Evolutionary conservation across 2,113 vertebrate species (phyloP).

Genomic region (Takifugu bimaculatus): DNA sequence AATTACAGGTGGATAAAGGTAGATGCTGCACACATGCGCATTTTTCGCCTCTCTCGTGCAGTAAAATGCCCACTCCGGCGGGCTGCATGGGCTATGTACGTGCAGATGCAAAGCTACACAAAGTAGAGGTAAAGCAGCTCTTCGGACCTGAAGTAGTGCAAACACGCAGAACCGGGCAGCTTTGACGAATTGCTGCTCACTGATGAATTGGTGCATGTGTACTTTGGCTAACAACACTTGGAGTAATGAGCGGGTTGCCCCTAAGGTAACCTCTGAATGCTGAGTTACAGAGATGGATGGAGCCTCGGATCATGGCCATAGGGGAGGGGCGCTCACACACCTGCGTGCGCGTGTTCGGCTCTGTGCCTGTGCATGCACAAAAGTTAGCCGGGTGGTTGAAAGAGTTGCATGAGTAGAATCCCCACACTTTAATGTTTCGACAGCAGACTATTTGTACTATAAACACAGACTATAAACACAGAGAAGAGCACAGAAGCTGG

Average conservation of each 20-base stretch:
- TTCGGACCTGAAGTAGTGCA: constrained; percentile 57
- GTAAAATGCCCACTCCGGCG: background rate
- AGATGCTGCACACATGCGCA: constrained; percentile 5
- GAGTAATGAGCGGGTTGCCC: constrained; percentile 73
- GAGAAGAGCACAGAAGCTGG: constrained; percentile 24
- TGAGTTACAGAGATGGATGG: constrained; percentile 60
- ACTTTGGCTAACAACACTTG: constrained; percentile 66
- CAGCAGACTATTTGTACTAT: constrained; percentile 34
- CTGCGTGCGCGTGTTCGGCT: background rate
- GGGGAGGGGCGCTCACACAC: constrained; percentile 4
- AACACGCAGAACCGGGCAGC: constrained; percentile 65
- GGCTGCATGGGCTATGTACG: background rate
- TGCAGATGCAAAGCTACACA: background rate
- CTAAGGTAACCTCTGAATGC: constrained; percentile 56
- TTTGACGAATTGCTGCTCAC: constrained; percentile 63
- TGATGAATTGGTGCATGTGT: constrained; percentile 62
- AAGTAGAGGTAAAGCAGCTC: constrained; percentile 43
- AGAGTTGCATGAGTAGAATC: constrained; percentile 10
- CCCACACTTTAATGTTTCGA: constrained; percentile 20
- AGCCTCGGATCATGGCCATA: constrained; percentile 6
- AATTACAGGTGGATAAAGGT: constrained; percentile 33
- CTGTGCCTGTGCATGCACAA: background rate
- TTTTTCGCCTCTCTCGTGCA: background rate
- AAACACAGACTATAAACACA: constrained; percentile 26
- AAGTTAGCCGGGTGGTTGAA: constrained; percentile 7